Percentiles rank a stretch among this genome's conserved stretches.
phyloP scores from a whole-genome alignment of 1,140 invertebrate genomes.

The Linepithema humile region DNA sequence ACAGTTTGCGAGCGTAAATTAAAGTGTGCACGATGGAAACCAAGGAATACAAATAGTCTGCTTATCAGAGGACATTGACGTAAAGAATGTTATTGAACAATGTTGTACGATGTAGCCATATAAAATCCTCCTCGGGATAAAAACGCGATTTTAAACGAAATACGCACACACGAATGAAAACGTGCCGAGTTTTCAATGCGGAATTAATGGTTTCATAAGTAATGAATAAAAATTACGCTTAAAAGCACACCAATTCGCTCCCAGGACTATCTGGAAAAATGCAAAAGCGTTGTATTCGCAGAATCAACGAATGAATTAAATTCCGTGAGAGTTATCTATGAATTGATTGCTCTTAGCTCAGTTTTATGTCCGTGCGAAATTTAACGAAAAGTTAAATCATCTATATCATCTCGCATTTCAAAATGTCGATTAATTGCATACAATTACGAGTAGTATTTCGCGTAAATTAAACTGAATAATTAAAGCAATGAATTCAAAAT shows the following conservation, averaged over 20 bases:
- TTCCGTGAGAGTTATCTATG: slow-evolving; percentile 19
- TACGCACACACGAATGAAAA: not conserved
- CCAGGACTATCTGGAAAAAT: slow-evolving; percentile 22
- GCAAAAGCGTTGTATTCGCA: slow-evolving; percentile 7
- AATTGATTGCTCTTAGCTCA: slow-evolving; percentile 44
- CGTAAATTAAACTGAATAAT: slow-evolving; percentile 46
- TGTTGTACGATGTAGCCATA: not conserved
- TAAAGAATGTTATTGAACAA: not conserved
- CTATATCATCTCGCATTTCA: not conserved
- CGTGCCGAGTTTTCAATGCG: slow-evolving; percentile 18
- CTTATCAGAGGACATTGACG: not conserved
- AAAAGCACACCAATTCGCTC: slow-evolving; percentile 31
- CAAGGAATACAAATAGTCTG: slow-evolving; percentile 22
- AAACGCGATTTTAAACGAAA: slow-evolving; percentile 29
- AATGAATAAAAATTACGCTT: slow-evolving; percentile 53
- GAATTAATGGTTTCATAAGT: slow-evolving; percentile 47
- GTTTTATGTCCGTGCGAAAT: slow-evolving; percentile 21
- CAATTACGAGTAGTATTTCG: slow-evolving; percentile 29
- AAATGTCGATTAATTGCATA: slow-evolving; percentile 34
- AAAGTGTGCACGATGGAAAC: slow-evolving; percentile 20
- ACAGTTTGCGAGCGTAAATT: slow-evolving; percentile 30
- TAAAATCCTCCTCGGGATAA: slow-evolving; percentile 28
- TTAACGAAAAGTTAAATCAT: slow-evolving; percentile 31
- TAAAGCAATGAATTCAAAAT: slow-evolving; percentile 45
- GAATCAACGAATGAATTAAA: slow-evolving; percentile 41